phyloP scores from a whole-genome alignment of 2,888 invertebrate genomes.

The Punctoribates punctum region DNA sequence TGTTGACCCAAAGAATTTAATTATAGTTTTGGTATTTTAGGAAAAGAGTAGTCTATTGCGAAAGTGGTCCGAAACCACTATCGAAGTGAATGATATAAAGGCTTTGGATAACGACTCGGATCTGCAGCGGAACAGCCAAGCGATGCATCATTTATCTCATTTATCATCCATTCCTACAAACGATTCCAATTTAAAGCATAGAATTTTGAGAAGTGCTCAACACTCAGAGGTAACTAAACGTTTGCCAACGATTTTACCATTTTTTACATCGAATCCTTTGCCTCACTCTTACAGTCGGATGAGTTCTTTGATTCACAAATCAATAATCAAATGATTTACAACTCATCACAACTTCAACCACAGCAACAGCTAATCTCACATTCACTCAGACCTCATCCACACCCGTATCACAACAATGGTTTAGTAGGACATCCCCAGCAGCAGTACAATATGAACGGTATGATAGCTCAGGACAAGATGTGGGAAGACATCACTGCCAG shows the following conservation, averaged over 20 bases:
- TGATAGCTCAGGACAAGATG: conserved; percentile 37
- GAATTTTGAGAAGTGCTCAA: conserved; percentile 8
- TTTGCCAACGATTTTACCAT: neutral
- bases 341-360: conserved; percentile 26
- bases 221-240: conserved; percentile 26
- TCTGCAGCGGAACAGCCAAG: neutral
- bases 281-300: conserved; percentile 20
- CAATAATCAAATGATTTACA: conserved; percentile 16
- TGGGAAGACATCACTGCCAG: conserved; percentile 41
- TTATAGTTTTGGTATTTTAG: conserved; percentile 26
- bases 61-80: conserved; percentile 20
- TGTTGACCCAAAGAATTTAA: conserved; percentile 23
- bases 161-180: conserved; percentile 4
- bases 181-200: conserved; percentile 14
- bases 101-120: conserved; percentile 10
- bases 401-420: conserved; percentile 26
- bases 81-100: conserved; percentile 24
- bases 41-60: conserved; percentile 28
- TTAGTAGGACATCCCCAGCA: neutral
- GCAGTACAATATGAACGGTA: conserved; percentile 20
- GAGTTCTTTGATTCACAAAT: conserved; percentile 32
- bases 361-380: conserved; percentile 27
- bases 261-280: neutral
- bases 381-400: conserved; percentile 36
- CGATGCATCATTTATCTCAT: conserved; percentile 31